Conservation (phyloP, 1,140 invertebrate genomes). For the Cryptotermes secundus region DNA sequence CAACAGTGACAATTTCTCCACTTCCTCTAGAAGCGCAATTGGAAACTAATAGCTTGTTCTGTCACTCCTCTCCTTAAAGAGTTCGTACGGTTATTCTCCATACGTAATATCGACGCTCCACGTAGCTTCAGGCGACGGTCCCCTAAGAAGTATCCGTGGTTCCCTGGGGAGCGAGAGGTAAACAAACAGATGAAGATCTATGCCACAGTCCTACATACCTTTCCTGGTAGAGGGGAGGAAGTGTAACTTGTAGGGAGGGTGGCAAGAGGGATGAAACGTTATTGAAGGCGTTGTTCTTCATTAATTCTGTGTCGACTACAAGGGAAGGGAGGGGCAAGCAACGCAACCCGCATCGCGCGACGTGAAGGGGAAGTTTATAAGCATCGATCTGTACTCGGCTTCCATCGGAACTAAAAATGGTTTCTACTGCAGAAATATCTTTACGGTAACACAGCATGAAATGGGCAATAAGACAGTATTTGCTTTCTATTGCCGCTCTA, state of each 20-base stretch:
- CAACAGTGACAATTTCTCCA: not conserved
- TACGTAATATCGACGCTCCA: not conserved
- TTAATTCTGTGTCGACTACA: slow-evolving; percentile 28
- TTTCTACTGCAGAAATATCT: not conserved
- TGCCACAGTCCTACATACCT: not conserved
- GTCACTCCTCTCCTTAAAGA: not conserved
- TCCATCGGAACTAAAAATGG: not conserved
- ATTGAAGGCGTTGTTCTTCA: slow-evolving; percentile 26
- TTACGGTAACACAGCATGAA: not conserved
- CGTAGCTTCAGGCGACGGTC: no score
- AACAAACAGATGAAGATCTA: slow-evolving; percentile 27
- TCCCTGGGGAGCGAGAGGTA: not conserved
- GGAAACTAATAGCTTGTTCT: not conserved
- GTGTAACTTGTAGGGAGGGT: not conserved
- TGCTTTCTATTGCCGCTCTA: no score
- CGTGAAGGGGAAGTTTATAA: slow-evolving; percentile 23
- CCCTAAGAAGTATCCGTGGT: not conserved
- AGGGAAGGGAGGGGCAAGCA: not conserved
- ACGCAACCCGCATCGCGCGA: not conserved
- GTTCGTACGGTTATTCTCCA: not conserved
- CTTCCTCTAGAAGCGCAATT: not conserved
- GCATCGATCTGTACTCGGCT: slow-evolving; percentile 20
- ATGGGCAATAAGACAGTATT: no score
- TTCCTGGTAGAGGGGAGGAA: not conserved
- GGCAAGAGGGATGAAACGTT: not conserved